These are phyloP conservation scores for Mustelus asterias DNA, from an alignment of 2,113 vertebrate genomes.

Conservation along the genomic window DNA sequence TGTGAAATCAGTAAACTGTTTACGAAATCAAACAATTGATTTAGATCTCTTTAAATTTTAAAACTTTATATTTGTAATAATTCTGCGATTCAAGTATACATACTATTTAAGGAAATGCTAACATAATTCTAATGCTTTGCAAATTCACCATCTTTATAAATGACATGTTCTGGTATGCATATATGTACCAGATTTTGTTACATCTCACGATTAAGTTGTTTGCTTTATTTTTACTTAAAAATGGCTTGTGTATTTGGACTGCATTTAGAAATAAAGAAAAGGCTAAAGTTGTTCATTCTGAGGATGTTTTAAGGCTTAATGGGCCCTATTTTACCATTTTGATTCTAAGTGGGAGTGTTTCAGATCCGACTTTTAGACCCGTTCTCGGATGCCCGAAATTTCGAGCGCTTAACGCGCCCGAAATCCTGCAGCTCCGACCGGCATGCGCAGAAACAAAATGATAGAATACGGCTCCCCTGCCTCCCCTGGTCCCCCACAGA, in stretches of 20 bases:
- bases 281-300: neutral
- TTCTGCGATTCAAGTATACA: neutral
- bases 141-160: neutral
- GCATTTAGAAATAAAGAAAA: neutral
- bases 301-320: neutral
- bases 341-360: too few relatives aligned
- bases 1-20: neutral
- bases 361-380: too few relatives aligned
- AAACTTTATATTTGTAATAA: neutral
- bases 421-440: too few relatives aligned
- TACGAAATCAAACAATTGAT: neutral
- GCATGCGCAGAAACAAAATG: too few relatives aligned
- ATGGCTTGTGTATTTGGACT: neutral
- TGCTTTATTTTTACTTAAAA: neutral
- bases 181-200: neutral
- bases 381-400: too few relatives aligned
- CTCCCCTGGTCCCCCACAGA: too few relatives aligned
- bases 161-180: neutral
- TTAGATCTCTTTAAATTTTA: neutral
- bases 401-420: too few relatives aligned
- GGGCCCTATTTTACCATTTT: too few relatives aligned
- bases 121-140: neutral
- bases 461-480: too few relatives aligned
- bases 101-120: neutral
- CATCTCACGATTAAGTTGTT: neutral